phyloP scores from a whole-genome alignment of 2,888 invertebrate species.

The Scaptomyza caliginosa region DNA sequence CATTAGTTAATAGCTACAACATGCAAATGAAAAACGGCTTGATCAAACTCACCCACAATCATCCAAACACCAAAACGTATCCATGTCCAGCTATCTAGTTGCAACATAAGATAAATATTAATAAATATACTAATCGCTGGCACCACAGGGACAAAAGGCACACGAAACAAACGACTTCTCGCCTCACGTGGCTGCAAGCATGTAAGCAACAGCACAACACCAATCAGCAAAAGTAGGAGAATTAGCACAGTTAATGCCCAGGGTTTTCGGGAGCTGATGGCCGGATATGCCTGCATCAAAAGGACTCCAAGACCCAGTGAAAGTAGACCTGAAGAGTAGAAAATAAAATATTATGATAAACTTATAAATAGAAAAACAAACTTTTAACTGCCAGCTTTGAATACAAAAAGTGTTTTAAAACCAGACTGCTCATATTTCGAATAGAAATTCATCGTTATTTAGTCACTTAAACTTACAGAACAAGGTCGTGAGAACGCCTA shows the following conservation, averaged over 20 bases:
- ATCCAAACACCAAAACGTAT: constrained; percentile 93
- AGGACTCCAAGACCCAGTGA: constrained; percentile 78
- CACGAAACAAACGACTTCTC: constrained; percentile 85
- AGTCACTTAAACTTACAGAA: constrained; percentile 72
- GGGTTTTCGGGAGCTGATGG: constrained; percentile 62
- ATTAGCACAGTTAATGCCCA: constrained; percentile 75
- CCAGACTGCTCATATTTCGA: too few species aligned
- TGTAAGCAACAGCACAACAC: constrained; percentile 72
- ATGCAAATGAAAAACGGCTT: constrained; percentile 25
- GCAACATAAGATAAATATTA: constrained; percentile 93
- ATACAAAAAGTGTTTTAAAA: too few species aligned
- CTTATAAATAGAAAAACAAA: background rate
- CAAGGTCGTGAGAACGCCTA: constrained; percentile 72
- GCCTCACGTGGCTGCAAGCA: constrained; percentile 81
- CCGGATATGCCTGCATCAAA: constrained; percentile 73
- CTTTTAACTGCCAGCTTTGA: background rate
- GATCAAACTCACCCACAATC: constrained; percentile 87
- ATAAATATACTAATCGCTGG: constrained; percentile 92
- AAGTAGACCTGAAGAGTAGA: constrained; percentile 65
- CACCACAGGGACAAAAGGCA: constrained; percentile 92
- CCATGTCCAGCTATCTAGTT: constrained; percentile 92
- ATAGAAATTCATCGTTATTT: too few species aligned
- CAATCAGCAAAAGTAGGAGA: constrained; percentile 62
- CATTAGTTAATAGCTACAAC: constrained; percentile 51
- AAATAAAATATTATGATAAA: background rate